A percentile compares a stretch with the other conserved stretches of the same genome.
Conservation (phyloP, 2,888 invertebrate species). For the Cordilura impudica region DNA sequence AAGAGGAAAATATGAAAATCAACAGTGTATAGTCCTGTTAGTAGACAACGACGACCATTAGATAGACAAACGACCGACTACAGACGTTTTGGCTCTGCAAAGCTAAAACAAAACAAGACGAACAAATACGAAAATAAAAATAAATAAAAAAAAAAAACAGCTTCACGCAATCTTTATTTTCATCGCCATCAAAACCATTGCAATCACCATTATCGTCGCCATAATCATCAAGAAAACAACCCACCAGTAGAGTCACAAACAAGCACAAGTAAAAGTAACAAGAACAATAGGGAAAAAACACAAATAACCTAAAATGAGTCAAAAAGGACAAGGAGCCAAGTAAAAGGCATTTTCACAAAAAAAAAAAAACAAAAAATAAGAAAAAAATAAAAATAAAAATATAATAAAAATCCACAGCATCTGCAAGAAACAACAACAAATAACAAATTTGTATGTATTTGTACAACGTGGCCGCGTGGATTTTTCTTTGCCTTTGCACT, state of each 20-base stretch:
- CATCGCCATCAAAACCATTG: conserved; percentile 76
- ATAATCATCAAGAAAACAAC: conserved; percentile 77
- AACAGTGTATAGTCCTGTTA: conserved; percentile 52
- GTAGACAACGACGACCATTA: conserved; percentile 54
- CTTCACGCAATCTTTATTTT: conserved; percentile 75
- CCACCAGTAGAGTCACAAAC: conserved; percentile 74
- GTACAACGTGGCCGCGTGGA: conserved; percentile 60
- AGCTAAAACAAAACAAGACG: conserved; percentile 19
- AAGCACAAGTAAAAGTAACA: conserved; percentile 54
- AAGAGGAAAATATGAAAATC: conserved; percentile 47
- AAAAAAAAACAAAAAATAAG: neutral
- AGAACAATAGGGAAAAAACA: conserved; percentile 29
- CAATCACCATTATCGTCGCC: conserved; percentile 77
- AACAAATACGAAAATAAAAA: conserved; percentile 31
- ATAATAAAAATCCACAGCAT: neutral
- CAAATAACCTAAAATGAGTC: conserved; percentile 22
- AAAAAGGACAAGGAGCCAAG: conserved; percentile 20
- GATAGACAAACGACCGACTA: conserved; percentile 53
- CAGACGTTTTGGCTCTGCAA: conserved; percentile 45
- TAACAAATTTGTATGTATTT: conserved; percentile 5
- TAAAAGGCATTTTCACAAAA: neutral
- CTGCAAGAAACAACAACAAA: neutral
- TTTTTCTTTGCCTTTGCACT: conserved; percentile 54
- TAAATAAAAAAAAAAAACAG: conserved; percentile 61
- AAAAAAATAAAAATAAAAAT: conserved; percentile 14